Evolutionary conservation across 2,113 vertebrate species (phyloP).

Genomic region (pig (Sus scrofa)): T2T-Sscrofa CM000814.6:110792001-110792500

Average conservation of each 20-base stretch:
- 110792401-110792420: constrained; percentile 93
- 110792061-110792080: constrained; percentile 49
- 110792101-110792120: constrained; percentile 70
- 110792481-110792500: constrained; percentile 95
- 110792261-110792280: constrained; percentile 61
- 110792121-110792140: constrained; percentile 55
- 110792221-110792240: constrained; percentile 69
- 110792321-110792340: constrained; percentile 63
- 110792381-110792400: constrained; percentile 93
- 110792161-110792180: constrained; percentile 60
- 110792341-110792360: constrained; percentile 67
- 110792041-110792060: constrained; percentile 58
- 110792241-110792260: constrained; percentile 66
- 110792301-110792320: background rate
- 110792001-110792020: constrained; percentile 52
- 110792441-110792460: constrained; percentile 84
- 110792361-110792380: constrained; percentile 95
- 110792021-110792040: constrained; percentile 49
- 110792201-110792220: constrained; percentile 48
- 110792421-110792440: constrained; percentile 86
- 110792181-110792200: constrained; percentile 21
- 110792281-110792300: constrained; percentile 54
- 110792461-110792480: constrained; percentile 95
- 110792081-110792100: constrained; percentile 70
- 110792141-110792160: constrained; percentile 69